phyloP scores from a whole-genome alignment of 2,113 vertebrate species.

The Psilopsiagon aurifrons region DNA sequence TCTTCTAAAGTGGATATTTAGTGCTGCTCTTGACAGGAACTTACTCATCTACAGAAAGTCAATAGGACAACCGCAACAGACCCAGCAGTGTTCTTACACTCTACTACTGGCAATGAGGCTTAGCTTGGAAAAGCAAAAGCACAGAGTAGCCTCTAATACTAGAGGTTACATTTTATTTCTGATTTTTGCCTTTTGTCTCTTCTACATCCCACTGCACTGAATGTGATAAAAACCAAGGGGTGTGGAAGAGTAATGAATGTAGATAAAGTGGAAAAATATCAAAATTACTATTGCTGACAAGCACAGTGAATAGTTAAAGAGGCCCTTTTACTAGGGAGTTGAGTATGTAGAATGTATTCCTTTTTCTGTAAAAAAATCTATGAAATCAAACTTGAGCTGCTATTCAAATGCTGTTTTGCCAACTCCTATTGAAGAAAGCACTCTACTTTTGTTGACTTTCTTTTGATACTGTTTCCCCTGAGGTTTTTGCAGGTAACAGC shows the following conservation, averaged over 20 bases:
- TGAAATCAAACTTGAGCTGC: not conserved
- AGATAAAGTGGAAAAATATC: not conserved
- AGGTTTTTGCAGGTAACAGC: not conserved
- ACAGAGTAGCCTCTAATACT: not conserved
- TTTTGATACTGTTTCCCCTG: not conserved
- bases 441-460: not conserved
- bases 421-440: not conserved
- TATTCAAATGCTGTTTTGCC: not conserved
- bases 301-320: not conserved
- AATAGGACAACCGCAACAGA: conserved; percentile 59
- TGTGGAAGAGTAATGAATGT: not conserved
- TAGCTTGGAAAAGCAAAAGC: conserved; percentile 26
- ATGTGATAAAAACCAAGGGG: not conserved
- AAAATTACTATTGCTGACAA: not conserved
- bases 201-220: not conserved
- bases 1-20: conserved; percentile 66
- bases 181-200: conserved; percentile 1
- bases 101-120: conserved; percentile 19
- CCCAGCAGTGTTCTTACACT: conserved; percentile 20
- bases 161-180: not conserved
- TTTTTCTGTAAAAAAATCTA: not conserved
- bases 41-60: conserved; percentile 60
- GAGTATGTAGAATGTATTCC: not conserved
- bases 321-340: not conserved
- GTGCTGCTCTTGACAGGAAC: conserved; percentile 51